Percentiles rank a stretch among this genome's conserved stretches.
Evolutionary conservation across 1,140 invertebrate genomes (phyloP).

Genomic region (Euglossa dilemma): DNA sequence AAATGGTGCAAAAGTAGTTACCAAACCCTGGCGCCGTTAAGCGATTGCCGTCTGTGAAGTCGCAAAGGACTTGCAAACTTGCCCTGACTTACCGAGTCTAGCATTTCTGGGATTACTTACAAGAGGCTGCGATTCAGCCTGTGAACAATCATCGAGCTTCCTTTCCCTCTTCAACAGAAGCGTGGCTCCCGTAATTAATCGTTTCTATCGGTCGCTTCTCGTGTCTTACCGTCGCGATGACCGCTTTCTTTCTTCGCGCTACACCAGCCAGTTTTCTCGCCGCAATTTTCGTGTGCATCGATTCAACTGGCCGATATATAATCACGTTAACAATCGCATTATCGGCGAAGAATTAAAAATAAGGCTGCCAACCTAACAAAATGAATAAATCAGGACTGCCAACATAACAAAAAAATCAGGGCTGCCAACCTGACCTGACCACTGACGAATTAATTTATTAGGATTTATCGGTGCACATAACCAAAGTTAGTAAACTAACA

Average conservation of each 20-base stretch:
- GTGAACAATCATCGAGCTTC: not conserved
- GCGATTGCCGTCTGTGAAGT: not conserved
- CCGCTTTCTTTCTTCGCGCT: conserved; percentile 15
- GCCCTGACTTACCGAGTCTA: not conserved
- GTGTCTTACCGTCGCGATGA: not conserved
- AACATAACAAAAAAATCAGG: too few species aligned
- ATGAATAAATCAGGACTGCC: too few species aligned
- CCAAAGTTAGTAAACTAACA: too few species aligned
- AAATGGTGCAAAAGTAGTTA: too few species aligned
- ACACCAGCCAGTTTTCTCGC: conserved; percentile 32
- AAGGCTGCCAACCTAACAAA: too few species aligned
- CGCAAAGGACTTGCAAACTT: not conserved
- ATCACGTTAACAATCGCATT: conserved; percentile 54
- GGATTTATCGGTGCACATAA: too few species aligned
- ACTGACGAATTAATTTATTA: too few species aligned
- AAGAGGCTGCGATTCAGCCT: not conserved
- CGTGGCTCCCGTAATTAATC: conserved; percentile 52
- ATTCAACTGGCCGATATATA: conserved; percentile 60
- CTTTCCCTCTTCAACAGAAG: not conserved
- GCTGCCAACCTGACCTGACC: too few species aligned
- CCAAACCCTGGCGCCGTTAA: not conserved
- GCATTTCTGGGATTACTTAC: not conserved
- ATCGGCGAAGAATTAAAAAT: conserved; percentile 51
- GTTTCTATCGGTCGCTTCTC: conserved; percentile 12
- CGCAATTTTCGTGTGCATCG: conserved; percentile 41